Percentiles rank a stretch among this genome's conserved stretches.
Evolutionary conservation across 2,113 vertebrate species (phyloP).

Genomic region (Calonectris borealis): DNA sequence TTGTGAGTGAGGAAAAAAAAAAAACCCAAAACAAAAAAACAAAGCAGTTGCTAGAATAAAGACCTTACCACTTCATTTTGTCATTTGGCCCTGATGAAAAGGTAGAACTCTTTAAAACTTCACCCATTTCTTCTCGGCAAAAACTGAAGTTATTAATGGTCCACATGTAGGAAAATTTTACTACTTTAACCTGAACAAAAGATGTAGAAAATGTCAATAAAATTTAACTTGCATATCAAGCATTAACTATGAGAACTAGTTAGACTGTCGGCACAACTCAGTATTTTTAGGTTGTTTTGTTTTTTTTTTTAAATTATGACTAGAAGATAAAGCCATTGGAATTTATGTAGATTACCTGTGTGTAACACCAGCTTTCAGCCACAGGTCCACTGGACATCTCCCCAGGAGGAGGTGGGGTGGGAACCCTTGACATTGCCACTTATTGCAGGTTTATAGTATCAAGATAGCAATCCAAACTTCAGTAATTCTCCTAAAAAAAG

Average conservation of each 20-base stretch:
- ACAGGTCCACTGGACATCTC: conserved; percentile 96
- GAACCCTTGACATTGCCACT: conserved; percentile 91
- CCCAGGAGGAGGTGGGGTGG: conserved; percentile 90
- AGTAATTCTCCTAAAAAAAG: conserved; percentile 66
- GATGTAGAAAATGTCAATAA: conserved; percentile 40
- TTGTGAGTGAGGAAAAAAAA: background rate
- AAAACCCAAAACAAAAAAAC: background rate
- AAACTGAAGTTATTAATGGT: conserved; percentile 91
- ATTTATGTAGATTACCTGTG: conserved; percentile 82
- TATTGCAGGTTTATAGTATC: conserved; percentile 62
- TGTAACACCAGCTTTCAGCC: conserved; percentile 99
- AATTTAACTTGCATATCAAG: background rate
- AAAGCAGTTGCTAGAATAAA: background rate
- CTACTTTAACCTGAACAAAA: conserved; percentile 83
- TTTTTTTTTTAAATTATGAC: background rate
- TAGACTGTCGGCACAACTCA: background rate
- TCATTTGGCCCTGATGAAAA: conserved; percentile 87
- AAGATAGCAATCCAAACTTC: conserved; percentile 61
- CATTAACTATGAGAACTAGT: background rate
- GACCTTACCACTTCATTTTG: conserved; percentile 87
- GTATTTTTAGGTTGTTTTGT: background rate
- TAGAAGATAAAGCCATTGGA: background rate
- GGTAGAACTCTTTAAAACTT: conserved; percentile 88
- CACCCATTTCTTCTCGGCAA: conserved; percentile 87
- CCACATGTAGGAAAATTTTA: conserved; percentile 90